Conservation (phyloP, 2,797 vertebrate species). For the Sciaenops ocellatus region DNA sequence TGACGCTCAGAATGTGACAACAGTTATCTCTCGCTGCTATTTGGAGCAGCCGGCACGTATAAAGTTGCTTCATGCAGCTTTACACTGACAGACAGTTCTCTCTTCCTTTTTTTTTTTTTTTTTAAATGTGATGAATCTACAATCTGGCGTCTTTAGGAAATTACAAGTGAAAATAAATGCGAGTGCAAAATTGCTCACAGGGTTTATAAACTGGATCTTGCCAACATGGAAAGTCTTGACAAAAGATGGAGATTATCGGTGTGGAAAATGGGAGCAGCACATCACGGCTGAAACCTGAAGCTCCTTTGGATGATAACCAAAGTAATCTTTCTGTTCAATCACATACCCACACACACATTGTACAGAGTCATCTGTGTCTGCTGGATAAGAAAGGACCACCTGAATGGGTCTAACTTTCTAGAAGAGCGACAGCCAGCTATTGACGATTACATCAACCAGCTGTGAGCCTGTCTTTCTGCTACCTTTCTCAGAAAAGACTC, state of each 20-base stretch:
- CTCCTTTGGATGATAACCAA: slow-evolving; percentile 58
- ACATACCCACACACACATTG: slow-evolving; percentile 39
- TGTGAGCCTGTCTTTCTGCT: slow-evolving; percentile 31
- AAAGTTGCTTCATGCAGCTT: slow-evolving; percentile 21
- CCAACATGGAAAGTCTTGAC: slow-evolving; percentile 42
- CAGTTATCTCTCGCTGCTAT: slow-evolving; percentile 29
- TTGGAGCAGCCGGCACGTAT: background rate
- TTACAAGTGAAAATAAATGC: slow-evolving; percentile 17
- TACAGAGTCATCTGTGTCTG: slow-evolving; percentile 31
- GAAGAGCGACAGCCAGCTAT: slow-evolving; percentile 39
- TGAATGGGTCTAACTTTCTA: slow-evolving; percentile 46
- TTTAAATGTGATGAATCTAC: slow-evolving; percentile 4
- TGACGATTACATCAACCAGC: slow-evolving; percentile 48
- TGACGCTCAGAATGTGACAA: slow-evolving; percentile 48
- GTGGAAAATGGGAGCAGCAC: slow-evolving; percentile 58
- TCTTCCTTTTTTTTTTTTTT: background rate
- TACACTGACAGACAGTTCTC: slow-evolving; percentile 18
- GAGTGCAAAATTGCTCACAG: slow-evolving; percentile 19
- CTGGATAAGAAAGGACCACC: slow-evolving; percentile 45
- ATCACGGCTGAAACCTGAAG: slow-evolving; percentile 44
- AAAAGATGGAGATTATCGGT: slow-evolving; percentile 62
- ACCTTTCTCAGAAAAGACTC: slow-evolving; percentile 33
- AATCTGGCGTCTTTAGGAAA: slow-evolving; percentile 38
- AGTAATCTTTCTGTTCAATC: slow-evolving; percentile 65
- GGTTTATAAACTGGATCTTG: slow-evolving; percentile 25